phyloP scores from a whole-genome alignment of 1,140 invertebrate species.

The Tetramorium parvispinum region DNA sequence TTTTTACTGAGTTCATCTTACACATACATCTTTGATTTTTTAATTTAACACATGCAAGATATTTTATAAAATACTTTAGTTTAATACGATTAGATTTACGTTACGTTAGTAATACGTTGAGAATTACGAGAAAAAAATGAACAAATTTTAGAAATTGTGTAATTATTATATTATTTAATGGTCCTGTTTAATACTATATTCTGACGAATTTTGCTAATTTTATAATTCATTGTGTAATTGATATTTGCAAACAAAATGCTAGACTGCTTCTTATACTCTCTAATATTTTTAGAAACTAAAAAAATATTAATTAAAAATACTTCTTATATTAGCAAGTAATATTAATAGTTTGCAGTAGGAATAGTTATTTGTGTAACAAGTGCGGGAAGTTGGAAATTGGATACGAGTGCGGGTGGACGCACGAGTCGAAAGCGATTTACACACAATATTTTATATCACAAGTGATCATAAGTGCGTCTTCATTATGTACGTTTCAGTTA shows the following conservation, averaged over 20 bases:
- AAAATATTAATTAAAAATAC: not conserved
- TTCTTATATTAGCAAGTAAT: not conserved
- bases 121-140: not conserved
- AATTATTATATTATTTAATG: not conserved
- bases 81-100: no score
- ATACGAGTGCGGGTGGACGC: no score
- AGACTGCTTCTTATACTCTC: no score
- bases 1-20: not conserved
- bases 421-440: no score
- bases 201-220: not conserved
- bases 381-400: no score
- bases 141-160: not conserved
- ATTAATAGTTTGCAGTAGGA: not conserved
- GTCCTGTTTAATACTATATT: not conserved
- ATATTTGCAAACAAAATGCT: not conserved
- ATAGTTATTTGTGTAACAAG: no score
- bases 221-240: not conserved
- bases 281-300: no score
- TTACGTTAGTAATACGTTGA: no score
- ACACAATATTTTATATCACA: no score
- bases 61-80: not conserved
- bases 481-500: no score
- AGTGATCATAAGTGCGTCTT: no score
- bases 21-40: not conserved
- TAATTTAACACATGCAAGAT: slow-evolving; percentile 3